Evolutionary conservation across 2,797 vertebrate species (phyloP).

Genomic region (Channa striata): DNA sequence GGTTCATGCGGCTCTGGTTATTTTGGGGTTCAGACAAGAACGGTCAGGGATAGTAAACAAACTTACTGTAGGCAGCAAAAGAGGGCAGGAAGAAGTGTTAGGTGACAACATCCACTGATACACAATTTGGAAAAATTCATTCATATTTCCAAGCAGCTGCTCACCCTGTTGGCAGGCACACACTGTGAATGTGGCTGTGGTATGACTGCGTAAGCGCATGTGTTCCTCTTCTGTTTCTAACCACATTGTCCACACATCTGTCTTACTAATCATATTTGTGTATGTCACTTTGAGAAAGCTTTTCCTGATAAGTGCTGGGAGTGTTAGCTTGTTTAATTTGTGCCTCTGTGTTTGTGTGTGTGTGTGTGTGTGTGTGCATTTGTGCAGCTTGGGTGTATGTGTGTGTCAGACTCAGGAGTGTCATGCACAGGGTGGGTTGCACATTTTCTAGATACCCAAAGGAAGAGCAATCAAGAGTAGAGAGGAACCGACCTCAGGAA

Average conservation of each 20-base stretch:
- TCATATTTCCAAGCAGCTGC: constrained; percentile 53
- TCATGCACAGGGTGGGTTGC: constrained; percentile 78
- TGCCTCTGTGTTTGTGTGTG: background rate
- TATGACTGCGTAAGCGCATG: constrained; percentile 21
- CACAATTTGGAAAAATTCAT: constrained; percentile 45
- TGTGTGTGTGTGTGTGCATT: constrained; percentile 23
- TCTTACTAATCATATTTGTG: constrained; percentile 58
- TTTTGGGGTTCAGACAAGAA: constrained; percentile 62
- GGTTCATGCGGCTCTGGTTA: constrained; percentile 57
- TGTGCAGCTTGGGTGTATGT: constrained; percentile 1
- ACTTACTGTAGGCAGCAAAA: constrained; percentile 59
- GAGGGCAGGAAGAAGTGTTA: constrained; percentile 61
- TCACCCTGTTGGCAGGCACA: constrained; percentile 66
- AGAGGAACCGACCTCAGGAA: constrained; percentile 69
- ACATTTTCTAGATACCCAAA: constrained; percentile 77
- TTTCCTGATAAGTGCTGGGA: constrained; percentile 55
- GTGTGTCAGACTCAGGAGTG: constrained; percentile 52
- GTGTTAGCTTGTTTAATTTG: constrained; percentile 18
- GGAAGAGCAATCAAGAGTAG: constrained; percentile 83
- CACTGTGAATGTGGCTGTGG: constrained; percentile 62
- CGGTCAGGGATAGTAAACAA: constrained; percentile 49
- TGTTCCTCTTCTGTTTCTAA: constrained; percentile 61
- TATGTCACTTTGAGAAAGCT: constrained; percentile 39
- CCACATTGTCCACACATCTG: constrained; percentile 47
- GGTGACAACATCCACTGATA: constrained; percentile 61